A percentile compares a stretch with the other conserved stretches of the same genome.
phyloP scores from a whole-genome alignment of 1,140 invertebrate genomes.

The Cepaea nemoralis region DNA sequence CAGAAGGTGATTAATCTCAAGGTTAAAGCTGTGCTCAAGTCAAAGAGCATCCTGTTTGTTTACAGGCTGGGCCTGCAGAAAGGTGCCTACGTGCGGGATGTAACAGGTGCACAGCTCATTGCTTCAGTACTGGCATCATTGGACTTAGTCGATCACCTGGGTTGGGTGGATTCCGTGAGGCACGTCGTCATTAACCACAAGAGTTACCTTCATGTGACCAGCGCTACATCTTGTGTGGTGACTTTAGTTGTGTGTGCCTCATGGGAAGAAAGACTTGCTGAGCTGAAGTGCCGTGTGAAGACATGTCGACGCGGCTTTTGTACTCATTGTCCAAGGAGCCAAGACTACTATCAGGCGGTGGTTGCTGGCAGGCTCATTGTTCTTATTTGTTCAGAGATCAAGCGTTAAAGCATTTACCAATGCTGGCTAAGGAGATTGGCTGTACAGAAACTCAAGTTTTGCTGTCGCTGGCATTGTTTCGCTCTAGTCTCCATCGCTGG shows the following conservation, averaged over 20 bases:
- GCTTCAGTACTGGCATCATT: background rate
- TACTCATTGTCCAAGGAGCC: constrained; percentile 3
- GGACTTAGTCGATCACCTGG: background rate
- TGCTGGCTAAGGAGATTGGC: background rate
- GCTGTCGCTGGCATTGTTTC: constrained; percentile 1
- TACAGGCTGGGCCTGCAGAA: constrained; percentile 66
- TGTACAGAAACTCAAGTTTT: constrained; percentile 20
- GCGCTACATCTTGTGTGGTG: background rate
- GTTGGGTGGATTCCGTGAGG: background rate
- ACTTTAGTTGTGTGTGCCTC: constrained; percentile 23
- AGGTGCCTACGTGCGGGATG: constrained; percentile 44
- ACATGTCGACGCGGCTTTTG: constrained; percentile 12
- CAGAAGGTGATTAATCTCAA: constrained; percentile 59
- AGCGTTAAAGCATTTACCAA: background rate
- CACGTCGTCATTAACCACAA: background rate
- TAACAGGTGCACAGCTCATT: constrained; percentile 42
- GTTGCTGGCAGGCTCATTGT: constrained; percentile 34
- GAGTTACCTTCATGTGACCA: constrained; percentile 15
- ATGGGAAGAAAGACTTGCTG: constrained; percentile 28
- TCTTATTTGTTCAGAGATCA: constrained; percentile 17
- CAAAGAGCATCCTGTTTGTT: constrained; percentile 85
- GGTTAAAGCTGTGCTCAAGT: constrained; percentile 65
- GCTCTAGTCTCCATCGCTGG: constrained; percentile 18
- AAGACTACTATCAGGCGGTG: constrained; percentile 19
- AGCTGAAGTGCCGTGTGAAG: constrained; percentile 29